Evolutionary conservation across 2,113 vertebrate species (phyloP), one percentile per base, ranked within the genome.

Genomic region (Arvicanthis niloticus): DNA sequence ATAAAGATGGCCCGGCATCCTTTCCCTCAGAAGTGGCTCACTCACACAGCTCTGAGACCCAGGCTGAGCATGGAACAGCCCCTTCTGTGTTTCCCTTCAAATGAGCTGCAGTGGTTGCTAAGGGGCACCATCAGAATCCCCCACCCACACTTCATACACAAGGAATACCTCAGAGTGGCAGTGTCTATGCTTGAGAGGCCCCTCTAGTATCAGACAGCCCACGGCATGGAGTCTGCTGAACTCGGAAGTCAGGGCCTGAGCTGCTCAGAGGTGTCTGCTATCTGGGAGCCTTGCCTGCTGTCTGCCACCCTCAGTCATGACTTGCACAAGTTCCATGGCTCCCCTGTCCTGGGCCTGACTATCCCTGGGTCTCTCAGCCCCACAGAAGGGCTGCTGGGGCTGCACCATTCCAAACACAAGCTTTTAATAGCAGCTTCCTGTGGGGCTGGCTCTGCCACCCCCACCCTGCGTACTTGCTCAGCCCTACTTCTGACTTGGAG

Each of bases 351-450:
- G 17, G 40, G 40, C 45, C 26, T 34, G 37, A 24, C 76, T 48
- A n/a, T n/a, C 45, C 42, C 78, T 12, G 7, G 53, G 40, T 53
- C 88, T 53, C 82, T 45, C 67, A 21, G 40, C 9, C 65, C 62
- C 62, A 0, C 0, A 45, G 85, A 89, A 93, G 67, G 76, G 73
- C 42, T 72, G 65, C 70, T 94, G 67, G 86, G 70, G 81, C 68
- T 7, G n/a, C 0, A 26, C 62, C 67, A 56, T 24, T 90, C 89
- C 70, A 96, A 68, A 94, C 70, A 60, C 6, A 8, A 51, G 90
- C 91, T 96, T 94, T 95, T 88, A 94, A 97, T 81, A 97, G 96
- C 94, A 94, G 96, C 95, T 94, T 97, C 94, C 95, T 94, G 90
- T 78, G 31, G 89, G 91, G 92, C 96, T 93, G 51, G 72, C 45